Evolutionary conservation across 2,797 vertebrate species (phyloP), one percentile per base, ranked within the genome.

Genomic region (Myotis planiceps): DNA sequence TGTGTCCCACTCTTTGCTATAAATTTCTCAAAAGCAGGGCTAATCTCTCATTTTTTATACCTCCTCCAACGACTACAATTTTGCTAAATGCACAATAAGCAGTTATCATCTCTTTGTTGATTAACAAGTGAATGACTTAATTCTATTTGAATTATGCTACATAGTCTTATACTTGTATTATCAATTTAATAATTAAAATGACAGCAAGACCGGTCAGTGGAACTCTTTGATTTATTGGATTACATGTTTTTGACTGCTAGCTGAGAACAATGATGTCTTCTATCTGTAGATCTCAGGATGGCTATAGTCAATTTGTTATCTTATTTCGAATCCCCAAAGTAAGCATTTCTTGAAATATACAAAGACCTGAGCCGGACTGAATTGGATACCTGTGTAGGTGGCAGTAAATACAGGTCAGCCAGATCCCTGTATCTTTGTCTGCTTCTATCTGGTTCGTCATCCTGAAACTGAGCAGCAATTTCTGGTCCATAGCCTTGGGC

Each of bases 121-220:
- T 71, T 88, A 90, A 85, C 14, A 25, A 88, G 10, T 55, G 76
- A 87, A 55, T 95, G 37, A 45, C 21, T 90, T 49, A 76, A 69
- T 94, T 84, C 45, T 76, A 5, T 92, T 92, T 94, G 86, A 88
- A 87, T 87, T 89, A 85, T 66, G 32, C 49, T 49, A 7, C 47
- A 5, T 81, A 87, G 80, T 74, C 45, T 95, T 90, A 53, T n/a
- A 69, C 60, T 55, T n/a, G 0, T 94, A 92, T 96, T 95, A 96
- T 92, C 88, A 81, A 82, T 95, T 98, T 98, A 97, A 96, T 98
- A 97, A 98, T 98, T 98, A 96, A 98, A 98, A 93, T 76, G 92
- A 92, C 86, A 97, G n/a, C 96, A 95, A 81, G 97, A 96, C 96
- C 93, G 95, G 90, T 96, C 95, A 97, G 27, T 72, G 29, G 91